phyloP scores from a whole-genome alignment of 2,797 vertebrate species.

The Sebastes oblongus region DNA sequence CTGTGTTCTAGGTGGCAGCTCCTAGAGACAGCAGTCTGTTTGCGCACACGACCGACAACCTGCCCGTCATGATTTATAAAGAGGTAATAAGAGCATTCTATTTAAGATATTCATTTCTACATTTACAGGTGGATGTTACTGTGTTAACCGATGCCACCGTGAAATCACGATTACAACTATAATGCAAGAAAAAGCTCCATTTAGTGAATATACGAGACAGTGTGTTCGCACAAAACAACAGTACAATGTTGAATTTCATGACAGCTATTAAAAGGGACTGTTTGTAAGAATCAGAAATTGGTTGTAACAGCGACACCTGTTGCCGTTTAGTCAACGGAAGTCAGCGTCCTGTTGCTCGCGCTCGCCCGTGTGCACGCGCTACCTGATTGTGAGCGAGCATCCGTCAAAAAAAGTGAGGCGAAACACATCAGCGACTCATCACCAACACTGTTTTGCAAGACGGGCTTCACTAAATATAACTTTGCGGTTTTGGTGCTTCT shows the following conservation, averaged over 20 bases:
- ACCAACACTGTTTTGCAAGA: no score
- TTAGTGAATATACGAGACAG: neutral
- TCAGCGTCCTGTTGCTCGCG: no score
- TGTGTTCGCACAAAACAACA: neutral
- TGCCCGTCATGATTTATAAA: constrained; percentile 53
- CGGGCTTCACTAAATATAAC: no score
- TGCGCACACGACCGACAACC: rapidly evolving
- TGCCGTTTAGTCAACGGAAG: no score
- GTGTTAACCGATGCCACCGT: neutral
- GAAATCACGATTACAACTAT: neutral
- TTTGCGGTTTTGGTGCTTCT: no score
- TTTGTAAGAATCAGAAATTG: no score
- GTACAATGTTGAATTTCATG: neutral
- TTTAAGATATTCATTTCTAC: neutral
- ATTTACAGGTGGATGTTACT: neutral
- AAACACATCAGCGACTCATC: no score
- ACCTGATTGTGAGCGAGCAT: no score
- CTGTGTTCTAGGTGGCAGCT: constrained; percentile 47
- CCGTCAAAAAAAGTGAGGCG: no score
- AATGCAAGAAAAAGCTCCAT: neutral
- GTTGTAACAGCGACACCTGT: no score
- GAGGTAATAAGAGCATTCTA: constrained; percentile 35
- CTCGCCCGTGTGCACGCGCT: no score
- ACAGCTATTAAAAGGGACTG: neutral
- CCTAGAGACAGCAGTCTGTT: constrained; percentile 40